phyloP scores from a whole-genome alignment of 2,113 vertebrate species.

The Phrynosoma blainvillii region DNA sequence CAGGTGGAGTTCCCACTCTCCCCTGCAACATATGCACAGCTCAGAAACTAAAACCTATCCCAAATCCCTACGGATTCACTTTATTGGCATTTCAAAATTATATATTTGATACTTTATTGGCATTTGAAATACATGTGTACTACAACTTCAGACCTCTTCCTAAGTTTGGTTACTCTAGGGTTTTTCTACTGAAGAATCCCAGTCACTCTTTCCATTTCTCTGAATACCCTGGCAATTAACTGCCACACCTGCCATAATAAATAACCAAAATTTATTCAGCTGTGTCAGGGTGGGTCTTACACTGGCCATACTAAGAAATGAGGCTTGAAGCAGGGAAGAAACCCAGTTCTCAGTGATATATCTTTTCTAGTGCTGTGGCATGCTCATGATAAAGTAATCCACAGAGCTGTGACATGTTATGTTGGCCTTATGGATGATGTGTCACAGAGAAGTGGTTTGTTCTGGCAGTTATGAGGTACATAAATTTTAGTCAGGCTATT shows the following conservation, averaged over 20 bases:
- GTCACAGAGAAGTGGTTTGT: neutral
- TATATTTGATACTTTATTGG: neutral
- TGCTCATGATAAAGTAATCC: neutral
- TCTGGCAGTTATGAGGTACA: neutral
- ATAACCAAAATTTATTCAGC: slow-evolving; percentile 18
- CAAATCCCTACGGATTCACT: slow-evolving; percentile 11
- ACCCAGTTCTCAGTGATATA: neutral
- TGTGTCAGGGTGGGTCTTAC: neutral
- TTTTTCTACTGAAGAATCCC: slow-evolving; percentile 33
- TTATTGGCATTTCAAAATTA: slow-evolving; percentile 27
- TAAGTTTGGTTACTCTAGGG: neutral
- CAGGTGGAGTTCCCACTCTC: slow-evolving; percentile 71
- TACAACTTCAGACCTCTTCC: neutral
- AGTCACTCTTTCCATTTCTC: slow-evolving; percentile 19
- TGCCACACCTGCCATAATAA: neutral
- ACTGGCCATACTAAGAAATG: neutral
- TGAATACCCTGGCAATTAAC: slow-evolving; percentile 34
- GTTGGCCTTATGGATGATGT: neutral
- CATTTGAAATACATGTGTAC: slow-evolving; percentile 40
- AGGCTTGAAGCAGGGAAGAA: no score
- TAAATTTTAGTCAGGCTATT: no score
- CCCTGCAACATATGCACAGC: slow-evolving; percentile 43
- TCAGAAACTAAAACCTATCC: slow-evolving; percentile 46
- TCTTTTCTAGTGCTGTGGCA: slow-evolving; percentile 16
- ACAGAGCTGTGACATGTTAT: neutral